These are phyloP conservation scores for Arctopsyche grandis DNA, from an alignment of 1,140 invertebrate species.

Conservation along the genomic window DNA sequence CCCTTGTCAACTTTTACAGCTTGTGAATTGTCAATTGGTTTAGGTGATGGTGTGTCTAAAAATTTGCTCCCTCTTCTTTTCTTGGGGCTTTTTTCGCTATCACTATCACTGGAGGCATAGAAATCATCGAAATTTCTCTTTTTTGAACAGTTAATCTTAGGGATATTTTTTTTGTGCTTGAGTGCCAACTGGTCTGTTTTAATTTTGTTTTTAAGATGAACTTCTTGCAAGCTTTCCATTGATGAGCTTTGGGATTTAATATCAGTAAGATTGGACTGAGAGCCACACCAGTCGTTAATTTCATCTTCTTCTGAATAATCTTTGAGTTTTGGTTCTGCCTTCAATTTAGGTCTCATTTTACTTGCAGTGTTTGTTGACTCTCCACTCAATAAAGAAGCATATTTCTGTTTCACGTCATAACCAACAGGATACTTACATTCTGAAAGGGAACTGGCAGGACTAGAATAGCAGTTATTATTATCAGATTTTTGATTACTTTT, in stretches of 20 bases:
- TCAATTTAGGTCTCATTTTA: conserved; percentile 75
- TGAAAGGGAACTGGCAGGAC: conserved; percentile 48
- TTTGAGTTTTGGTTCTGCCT: conserved; percentile 74
- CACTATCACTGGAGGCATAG: conserved; percentile 62
- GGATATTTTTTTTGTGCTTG: conserved; percentile 63
- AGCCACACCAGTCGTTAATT: conserved; percentile 56
- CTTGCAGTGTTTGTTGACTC: conserved; percentile 59
- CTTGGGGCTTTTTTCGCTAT: conserved; percentile 60
- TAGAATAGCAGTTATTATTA: conserved; percentile 46
- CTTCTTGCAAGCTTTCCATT: conserved; percentile 66
- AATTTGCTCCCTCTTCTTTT: conserved; percentile 60
- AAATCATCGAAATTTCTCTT: conserved; percentile 42
- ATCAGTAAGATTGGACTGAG: conserved; percentile 59
- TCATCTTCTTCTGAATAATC: conserved; percentile 69
- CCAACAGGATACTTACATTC: conserved; percentile 52
- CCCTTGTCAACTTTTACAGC: conserved; percentile 57
- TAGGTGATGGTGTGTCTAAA: background rate
- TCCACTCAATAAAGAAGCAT: conserved; percentile 55
- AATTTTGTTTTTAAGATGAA: conserved; percentile 63
- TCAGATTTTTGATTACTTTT: conserved; percentile 44
- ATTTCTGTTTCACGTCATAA: conserved; percentile 52
- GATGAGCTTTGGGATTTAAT: conserved; percentile 64
- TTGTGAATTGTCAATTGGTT: conserved; percentile 25
- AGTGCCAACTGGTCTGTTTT: conserved; percentile 63
- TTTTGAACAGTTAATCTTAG: conserved; percentile 41